Percentiles rank a stretch among this genome's conserved stretches.
Evolutionary conservation across 1,140 invertebrate species (phyloP).

Genomic region (Caenorhabditis inopinata): DNA sequence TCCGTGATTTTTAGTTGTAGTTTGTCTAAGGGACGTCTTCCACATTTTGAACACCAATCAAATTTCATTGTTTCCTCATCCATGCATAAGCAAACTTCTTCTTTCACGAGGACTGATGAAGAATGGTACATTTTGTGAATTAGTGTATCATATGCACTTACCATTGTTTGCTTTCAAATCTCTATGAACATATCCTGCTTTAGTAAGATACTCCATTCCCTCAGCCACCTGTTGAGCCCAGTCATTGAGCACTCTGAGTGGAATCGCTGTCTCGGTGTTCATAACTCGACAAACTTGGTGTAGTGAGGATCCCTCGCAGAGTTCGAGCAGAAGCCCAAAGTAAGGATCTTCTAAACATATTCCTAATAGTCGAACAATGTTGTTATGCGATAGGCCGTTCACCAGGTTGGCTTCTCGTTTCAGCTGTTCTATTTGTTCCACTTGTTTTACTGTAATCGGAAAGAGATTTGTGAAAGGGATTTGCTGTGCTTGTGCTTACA

Average conservation of each 20-base stretch:
- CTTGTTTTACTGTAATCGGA: too few species aligned
- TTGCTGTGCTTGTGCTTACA: not conserved
- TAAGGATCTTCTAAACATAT: conserved; percentile 33
- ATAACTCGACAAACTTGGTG: not conserved
- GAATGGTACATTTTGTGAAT: too few species aligned
- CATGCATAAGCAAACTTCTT: conserved; percentile 32
- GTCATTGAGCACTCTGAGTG: not conserved
- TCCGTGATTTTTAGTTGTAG: conserved; percentile 87
- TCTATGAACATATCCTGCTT: conserved; percentile 23
- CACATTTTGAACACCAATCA: not conserved
- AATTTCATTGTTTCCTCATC: not conserved
- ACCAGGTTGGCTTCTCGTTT: conserved; percentile 23
- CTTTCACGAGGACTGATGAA: conserved; percentile 34
- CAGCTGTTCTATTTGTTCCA: not conserved
- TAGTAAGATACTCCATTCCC: conserved; percentile 32
- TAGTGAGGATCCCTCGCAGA: conserved; percentile 31
- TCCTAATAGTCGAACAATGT: conserved; percentile 26
- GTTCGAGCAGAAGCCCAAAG: conserved; percentile 28
- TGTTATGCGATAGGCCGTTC: not conserved
- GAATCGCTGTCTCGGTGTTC: not conserved
- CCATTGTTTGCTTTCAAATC: conserved; percentile 43
- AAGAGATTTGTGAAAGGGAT: not conserved
- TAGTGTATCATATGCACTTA: too few species aligned
- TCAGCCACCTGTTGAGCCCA: conserved; percentile 33
- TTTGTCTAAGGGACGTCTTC: conserved; percentile 69